These are phyloP conservation scores for Leucophora obtusa DNA, from an alignment of 2,888 invertebrate genomes.

Conservation along the genomic window DNA sequence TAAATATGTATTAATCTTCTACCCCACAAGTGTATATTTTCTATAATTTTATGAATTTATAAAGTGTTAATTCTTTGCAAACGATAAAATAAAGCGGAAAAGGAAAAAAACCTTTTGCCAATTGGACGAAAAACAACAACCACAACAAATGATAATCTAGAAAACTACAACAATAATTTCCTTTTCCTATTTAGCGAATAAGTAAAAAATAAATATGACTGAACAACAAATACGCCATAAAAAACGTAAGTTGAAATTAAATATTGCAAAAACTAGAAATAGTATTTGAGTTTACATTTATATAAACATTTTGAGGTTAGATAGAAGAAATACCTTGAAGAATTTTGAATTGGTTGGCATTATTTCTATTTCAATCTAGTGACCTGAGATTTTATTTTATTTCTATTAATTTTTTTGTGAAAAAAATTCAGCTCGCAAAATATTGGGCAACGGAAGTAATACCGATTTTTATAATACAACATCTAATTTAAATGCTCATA, in stretches of 20 bases:
- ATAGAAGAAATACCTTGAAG: background rate
- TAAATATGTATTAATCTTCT: conserved; percentile 3
- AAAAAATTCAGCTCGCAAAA: conserved; percentile 68
- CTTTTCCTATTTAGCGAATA: conserved; percentile 50
- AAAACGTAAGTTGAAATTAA: conserved; percentile 49
- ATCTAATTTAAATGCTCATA: background rate
- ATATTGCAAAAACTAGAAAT: background rate
- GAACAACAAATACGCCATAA: conserved; percentile 34
- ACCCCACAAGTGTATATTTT: conserved; percentile 32
- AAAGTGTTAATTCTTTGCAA: background rate
- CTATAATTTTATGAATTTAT: conserved; percentile 22
- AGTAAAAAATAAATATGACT: conserved; percentile 31
- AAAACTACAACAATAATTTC: conserved; percentile 53
- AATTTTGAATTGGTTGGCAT: conserved; percentile 31
- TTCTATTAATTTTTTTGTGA: background rate
- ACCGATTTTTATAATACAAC: conserved; percentile 23
- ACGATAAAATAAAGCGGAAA: conserved; percentile 40
- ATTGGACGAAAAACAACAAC: conserved; percentile 54
- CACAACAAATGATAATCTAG: conserved; percentile 18
- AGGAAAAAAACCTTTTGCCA: conserved; percentile 34
- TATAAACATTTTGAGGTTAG: conserved; percentile 21
- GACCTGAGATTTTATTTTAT: conserved; percentile 32
- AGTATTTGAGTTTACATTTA: no score
- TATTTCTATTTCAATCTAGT: conserved; percentile 23
- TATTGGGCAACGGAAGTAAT: conserved; percentile 66